These are phyloP conservation scores for Melanerpes formicivorus DNA, from an alignment of 2,113 vertebrate species.

Conservation along the genomic window DNA sequence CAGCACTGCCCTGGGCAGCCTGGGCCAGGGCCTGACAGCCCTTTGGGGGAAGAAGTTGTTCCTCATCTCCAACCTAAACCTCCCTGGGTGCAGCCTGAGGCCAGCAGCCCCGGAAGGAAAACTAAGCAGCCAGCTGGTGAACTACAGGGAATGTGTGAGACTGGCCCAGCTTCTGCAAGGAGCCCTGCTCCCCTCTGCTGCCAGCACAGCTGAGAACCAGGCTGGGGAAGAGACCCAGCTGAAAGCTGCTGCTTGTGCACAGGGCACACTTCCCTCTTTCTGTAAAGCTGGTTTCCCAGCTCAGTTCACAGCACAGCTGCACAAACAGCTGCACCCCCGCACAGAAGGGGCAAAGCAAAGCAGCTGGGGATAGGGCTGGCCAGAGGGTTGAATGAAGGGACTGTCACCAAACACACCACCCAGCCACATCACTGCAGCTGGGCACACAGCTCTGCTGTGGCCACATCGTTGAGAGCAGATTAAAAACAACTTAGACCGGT, in stretches of 20 bases:
- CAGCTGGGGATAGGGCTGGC: neutral
- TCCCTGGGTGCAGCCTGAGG: no score
- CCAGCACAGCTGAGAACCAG: neutral
- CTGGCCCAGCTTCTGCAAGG: neutral
- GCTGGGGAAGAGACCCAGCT: neutral
- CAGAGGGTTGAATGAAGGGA: neutral
- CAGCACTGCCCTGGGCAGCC: no score
- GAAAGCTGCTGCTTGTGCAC: neutral
- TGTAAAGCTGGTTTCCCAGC: neutral
- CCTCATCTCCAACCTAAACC: no score
- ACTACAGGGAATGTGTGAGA: neutral
- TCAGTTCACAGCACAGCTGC: slow-evolving; percentile 34
- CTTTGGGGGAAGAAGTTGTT: no score
- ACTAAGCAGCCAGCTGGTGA: neutral
- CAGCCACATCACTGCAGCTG: neutral
- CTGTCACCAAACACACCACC: neutral
- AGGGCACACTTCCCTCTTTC: neutral
- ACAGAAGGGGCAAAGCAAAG: neutral
- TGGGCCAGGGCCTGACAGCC: no score
- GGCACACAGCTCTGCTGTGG: neutral
- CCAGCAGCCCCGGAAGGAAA: neutral
- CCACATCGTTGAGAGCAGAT: neutral
- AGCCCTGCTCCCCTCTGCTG: neutral
- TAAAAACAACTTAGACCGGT: neutral
- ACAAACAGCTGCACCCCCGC: neutral